Conservation (phyloP, 2,113 vertebrate species). For the Cygnus buccinator region DNA sequence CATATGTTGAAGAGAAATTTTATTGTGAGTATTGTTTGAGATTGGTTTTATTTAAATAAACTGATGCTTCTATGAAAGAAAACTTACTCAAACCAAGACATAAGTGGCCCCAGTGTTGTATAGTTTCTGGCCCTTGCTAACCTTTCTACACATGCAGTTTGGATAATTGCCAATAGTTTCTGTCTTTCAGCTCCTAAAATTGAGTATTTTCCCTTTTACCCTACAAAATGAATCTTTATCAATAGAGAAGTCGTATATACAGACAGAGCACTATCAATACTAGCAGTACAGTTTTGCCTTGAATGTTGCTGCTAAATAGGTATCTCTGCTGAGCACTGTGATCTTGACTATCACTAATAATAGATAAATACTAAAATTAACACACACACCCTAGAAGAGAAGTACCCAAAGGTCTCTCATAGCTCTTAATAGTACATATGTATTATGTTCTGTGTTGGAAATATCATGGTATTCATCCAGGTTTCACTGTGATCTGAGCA, state of each 20-base stretch:
- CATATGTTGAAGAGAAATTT: conserved; percentile 12
- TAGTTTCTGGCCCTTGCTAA: background rate
- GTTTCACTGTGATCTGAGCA: background rate
- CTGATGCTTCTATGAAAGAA: conserved; percentile 42
- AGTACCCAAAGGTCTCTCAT: background rate
- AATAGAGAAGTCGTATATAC: conserved; percentile 7
- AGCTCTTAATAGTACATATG: background rate
- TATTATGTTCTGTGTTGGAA: background rate
- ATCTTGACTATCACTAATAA: background rate
- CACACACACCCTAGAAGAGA: background rate
- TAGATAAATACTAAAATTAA: background rate
- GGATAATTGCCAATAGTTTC: conserved; percentile 44
- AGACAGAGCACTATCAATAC: background rate
- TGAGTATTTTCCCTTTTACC: background rate
- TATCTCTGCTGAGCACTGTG: background rate
- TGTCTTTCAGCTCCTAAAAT: background rate
- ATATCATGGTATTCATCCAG: background rate
- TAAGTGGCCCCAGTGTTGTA: background rate
- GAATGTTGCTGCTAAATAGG: background rate
- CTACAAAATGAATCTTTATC: conserved; percentile 35
- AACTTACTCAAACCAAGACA: background rate
- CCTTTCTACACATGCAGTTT: background rate
- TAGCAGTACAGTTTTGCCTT: background rate
- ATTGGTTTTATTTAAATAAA: conserved; percentile 55
- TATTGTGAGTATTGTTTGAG: background rate